Percentiles rank a stretch among this genome's conserved stretches.
Conservation (phyloP, 92 coral and sea anemone species). For the Zoanthus gigantus region DNA sequence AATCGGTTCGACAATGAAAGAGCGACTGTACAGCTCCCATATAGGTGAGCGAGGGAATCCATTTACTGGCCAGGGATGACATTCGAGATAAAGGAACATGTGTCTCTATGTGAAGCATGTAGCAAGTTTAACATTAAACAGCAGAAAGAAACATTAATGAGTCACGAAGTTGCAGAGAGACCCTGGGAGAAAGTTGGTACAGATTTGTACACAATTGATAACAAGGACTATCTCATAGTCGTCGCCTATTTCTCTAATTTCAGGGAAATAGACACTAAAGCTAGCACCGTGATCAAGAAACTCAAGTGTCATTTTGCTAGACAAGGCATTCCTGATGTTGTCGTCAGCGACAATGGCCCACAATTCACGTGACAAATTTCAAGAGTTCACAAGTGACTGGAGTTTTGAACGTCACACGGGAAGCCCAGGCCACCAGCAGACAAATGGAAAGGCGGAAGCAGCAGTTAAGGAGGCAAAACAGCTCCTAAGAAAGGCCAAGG, state of each 20-base stretch:
- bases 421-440: slow-evolving; percentile 55
- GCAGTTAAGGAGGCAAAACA: slow-evolving; percentile 66
- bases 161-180: too few species aligned
- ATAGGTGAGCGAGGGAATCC: slow-evolving; percentile 70
- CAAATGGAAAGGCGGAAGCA: slow-evolving; percentile 1
- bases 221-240: background rate
- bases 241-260: slow-evolving; percentile 69
- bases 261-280: slow-evolving; percentile 66
- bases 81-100: too few species aligned
- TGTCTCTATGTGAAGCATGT: too few species aligned
- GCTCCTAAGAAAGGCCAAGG: slow-evolving; percentile 63
- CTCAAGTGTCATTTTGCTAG: too few species aligned
- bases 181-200: too few species aligned
- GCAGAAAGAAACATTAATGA: too few species aligned
- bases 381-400: slow-evolving; percentile 51
- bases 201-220: too few species aligned
- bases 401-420: slow-evolving; percentile 19
- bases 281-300: background rate
- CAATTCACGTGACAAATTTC: slow-evolving; percentile 58
- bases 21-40: slow-evolving; percentile 54
- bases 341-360: slow-evolving; percentile 53
- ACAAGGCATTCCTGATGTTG: too few species aligned
- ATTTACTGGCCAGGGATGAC: too few species aligned
- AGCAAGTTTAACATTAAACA: too few species aligned
- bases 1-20: slow-evolving; percentile 21